Base-by-base conservation (phyloP, 1,140 invertebrate genomes). In the Spodoptera litura region DNA sequence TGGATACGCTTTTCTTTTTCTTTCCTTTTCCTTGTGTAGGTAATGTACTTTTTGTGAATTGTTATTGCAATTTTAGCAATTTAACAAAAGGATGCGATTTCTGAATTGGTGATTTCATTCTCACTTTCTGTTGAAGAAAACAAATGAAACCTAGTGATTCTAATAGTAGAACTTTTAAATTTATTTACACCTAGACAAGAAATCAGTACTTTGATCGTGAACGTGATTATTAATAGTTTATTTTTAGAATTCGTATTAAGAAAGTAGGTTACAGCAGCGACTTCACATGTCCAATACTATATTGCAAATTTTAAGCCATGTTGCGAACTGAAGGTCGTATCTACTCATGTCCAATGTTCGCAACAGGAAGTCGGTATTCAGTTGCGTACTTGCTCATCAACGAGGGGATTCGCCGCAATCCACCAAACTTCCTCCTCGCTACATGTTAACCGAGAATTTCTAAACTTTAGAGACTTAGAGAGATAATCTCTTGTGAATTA, bases 391-490 rank as follows among this genome's bases (percentile, higher is more conserved):
- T 77, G 80, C 80, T 89, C 84, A 89, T 87, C 85, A 87, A 83
- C 81, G 44, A 68, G 73, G 81, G 83, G 80, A 79, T 85, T 88
- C 82, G 82, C 84, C 82, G 87, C 85, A 90, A 91, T 90, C 84
- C 85, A 85, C 72, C 81, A 80, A 91, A 91, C 86, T 92, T 91
- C 83, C 78, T 79, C 88, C 72, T 77, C 73, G 80, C 64, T 87
- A 84, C 82, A 85, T 89, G 82, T 90, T 88, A 88, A 85, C 80
- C 70, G 76, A 80, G 83, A 85, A 87, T 86, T 87, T 83, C 85
- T 84, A 83, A 89, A 90, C 85, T 91, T 89, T 59, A 80, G 81
- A 86, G 78, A 82, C 85, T 89, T 84, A 83, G 85, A 82, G 81
- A 88, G 82, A 88, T 89, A 88, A 90, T 88, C 83, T 83, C 80